These are phyloP conservation scores for Silurus lanzhouensis DNA, from an alignment of 2,797 vertebrate genomes.

Conservation along the genomic window DNA sequence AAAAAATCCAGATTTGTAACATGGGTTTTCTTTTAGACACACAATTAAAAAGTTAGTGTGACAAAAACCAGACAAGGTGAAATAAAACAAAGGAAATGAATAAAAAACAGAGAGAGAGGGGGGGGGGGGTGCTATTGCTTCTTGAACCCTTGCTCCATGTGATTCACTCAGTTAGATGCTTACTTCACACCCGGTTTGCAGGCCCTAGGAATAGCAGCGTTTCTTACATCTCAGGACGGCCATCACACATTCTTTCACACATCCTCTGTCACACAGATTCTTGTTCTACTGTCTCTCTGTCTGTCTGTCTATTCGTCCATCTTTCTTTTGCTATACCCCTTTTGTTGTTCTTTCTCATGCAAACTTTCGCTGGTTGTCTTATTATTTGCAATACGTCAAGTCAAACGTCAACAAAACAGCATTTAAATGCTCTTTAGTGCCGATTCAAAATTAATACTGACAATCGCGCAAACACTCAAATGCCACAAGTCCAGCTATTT, in stretches of 20 bases:
- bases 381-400: not conserved
- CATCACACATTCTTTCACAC: conserved; percentile 51
- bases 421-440: not conserved
- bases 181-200: conserved; percentile 57
- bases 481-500: no score
- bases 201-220: conserved; percentile 46
- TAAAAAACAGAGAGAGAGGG: not conserved
- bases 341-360: conserved; percentile 14
- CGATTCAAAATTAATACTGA: not conserved
- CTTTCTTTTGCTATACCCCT: not conserved
- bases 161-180: conserved; percentile 51
- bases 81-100: conserved; percentile 1
- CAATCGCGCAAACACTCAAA: no score
- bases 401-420: not conserved
- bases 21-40: conserved; percentile 18
- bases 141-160: conserved; percentile 25
- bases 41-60: conserved; percentile 17
- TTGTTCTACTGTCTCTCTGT: conserved; percentile 31
- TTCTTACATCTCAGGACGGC: conserved; percentile 47
- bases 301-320: conserved; percentile 15
- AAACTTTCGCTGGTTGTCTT: not conserved
- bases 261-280: conserved; percentile 28
- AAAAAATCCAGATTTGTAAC: not conserved
- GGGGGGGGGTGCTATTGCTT: not conserved
- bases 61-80: conserved; percentile 22